A percentile compares a stretch with the other conserved stretches of the same genome.
Conservation (phyloP, 2,113 vertebrate species). For the Suricata suricatta region DNA sequence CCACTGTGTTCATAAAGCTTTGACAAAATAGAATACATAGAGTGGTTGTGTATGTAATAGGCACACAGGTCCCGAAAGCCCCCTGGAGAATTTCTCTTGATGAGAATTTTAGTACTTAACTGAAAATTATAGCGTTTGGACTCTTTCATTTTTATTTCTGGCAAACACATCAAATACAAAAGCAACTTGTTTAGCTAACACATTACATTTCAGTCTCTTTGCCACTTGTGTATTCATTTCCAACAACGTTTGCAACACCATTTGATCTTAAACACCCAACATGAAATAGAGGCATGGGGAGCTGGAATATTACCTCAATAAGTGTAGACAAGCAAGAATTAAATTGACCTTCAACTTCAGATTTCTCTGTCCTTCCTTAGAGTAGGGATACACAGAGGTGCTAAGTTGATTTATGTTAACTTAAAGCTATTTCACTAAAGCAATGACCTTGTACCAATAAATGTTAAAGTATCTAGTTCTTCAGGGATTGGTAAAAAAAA, state of each 20-base stretch:
- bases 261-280: constrained; percentile 56
- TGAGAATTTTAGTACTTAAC: constrained; percentile 9
- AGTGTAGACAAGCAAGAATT: constrained; percentile 34
- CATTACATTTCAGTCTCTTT: background rate
- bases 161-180: background rate
- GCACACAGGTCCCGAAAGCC: background rate
- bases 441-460: constrained; percentile 68
- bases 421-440: constrained; percentile 53
- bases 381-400: constrained; percentile 27
- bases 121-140: background rate
- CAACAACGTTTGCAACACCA: background rate
- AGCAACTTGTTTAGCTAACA: constrained; percentile 33
- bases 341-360: constrained; percentile 59
- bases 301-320: constrained; percentile 21
- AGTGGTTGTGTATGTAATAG: background rate
- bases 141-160: constrained; percentile 53
- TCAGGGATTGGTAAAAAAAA: constrained; percentile 45
- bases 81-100: background rate
- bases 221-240: constrained; percentile 1
- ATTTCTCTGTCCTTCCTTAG: constrained; percentile 46
- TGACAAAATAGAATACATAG: background rate
- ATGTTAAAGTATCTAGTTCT: constrained; percentile 66
- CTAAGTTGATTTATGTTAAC: constrained; percentile 71
- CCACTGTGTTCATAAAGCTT: constrained; percentile 18
- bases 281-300: constrained; percentile 9